Evolutionary conservation across 2,888 invertebrate species (phyloP).

Genomic region (Noctua fimbriata): DNA sequence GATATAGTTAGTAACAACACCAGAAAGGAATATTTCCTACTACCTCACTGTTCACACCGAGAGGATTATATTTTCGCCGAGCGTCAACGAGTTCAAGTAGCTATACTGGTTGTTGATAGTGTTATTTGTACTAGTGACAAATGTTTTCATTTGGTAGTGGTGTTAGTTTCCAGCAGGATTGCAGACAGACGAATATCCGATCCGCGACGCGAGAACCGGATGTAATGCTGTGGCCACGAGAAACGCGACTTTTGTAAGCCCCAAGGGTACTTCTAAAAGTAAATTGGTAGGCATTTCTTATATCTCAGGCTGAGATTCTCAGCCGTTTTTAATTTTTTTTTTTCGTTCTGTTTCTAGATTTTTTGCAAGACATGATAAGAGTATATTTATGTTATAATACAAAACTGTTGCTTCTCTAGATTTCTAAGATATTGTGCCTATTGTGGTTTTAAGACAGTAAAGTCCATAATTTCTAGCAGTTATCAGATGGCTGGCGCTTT

Average conservation of each 20-base stretch:
- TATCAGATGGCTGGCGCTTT: background rate
- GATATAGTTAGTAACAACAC: background rate
- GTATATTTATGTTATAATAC: background rate
- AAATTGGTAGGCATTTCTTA: background rate
- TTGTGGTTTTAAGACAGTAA: background rate
- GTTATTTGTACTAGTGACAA: constrained; percentile 25
- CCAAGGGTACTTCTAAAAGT: background rate
- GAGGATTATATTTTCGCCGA: background rate
- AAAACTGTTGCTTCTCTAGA: background rate
- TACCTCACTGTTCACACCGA: background rate
- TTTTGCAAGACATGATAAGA: background rate
- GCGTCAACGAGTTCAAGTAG: constrained; percentile 3
- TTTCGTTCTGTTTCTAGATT: background rate
- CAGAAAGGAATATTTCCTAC: background rate
- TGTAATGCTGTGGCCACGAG: constrained; percentile 69
- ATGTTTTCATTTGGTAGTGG: constrained; percentile 52
- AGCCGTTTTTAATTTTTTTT: background rate
- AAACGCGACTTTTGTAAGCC: constrained; percentile 28
- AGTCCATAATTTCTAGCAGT: background rate
- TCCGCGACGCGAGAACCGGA: constrained; percentile 74
- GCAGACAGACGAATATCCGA: constrained; percentile 85
- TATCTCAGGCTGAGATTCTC: no score
- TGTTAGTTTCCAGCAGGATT: constrained; percentile 73
- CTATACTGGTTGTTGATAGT: background rate
- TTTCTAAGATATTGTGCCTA: background rate